These are phyloP conservation scores for Halictus quadricinctus DNA, from an alignment of 2,888 invertebrate genomes.

Conservation along the genomic window DNA sequence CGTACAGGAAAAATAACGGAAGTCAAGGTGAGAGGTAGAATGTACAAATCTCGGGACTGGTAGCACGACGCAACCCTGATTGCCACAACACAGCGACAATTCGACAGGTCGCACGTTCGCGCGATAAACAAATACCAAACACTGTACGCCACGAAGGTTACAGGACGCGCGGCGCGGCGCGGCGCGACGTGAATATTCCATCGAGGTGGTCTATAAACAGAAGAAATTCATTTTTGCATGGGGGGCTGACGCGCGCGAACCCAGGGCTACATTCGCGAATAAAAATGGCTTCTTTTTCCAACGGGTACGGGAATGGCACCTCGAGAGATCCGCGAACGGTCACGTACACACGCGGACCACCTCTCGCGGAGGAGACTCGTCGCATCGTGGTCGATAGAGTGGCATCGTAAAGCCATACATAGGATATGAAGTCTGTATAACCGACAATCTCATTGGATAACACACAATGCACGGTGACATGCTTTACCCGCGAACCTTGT, in stretches of 20 bases:
- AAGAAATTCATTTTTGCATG: conserved; percentile 49
- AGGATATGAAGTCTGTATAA: conserved; percentile 57
- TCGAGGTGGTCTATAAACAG: conserved; percentile 43
- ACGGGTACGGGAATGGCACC: conserved; percentile 50
- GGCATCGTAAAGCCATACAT: conserved; percentile 63
- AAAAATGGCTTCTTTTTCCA: conserved; percentile 44
- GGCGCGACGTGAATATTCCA: conserved; percentile 23
- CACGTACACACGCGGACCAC: conserved; percentile 30
- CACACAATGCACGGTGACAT: conserved; percentile 48
- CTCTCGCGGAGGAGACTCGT: background rate
- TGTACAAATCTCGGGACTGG: background rate
- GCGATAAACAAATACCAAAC: conserved; percentile 18
- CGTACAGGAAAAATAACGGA: too few relatives aligned
- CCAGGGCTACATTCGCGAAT: conserved; percentile 40
- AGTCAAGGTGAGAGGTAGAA: background rate
- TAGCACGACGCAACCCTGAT: background rate
- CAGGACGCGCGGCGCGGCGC: background rate
- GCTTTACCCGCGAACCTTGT: conserved; percentile 47
- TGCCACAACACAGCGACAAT: background rate
- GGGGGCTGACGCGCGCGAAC: conserved; percentile 1
- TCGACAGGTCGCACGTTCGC: background rate
- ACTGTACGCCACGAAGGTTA: background rate
- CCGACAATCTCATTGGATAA: conserved; percentile 64
- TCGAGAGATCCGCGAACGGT: conserved; percentile 46
- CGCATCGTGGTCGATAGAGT: conserved; percentile 53